Conservation (phyloP, 2,113 vertebrate species). For the Perccottus glenii region DNA sequence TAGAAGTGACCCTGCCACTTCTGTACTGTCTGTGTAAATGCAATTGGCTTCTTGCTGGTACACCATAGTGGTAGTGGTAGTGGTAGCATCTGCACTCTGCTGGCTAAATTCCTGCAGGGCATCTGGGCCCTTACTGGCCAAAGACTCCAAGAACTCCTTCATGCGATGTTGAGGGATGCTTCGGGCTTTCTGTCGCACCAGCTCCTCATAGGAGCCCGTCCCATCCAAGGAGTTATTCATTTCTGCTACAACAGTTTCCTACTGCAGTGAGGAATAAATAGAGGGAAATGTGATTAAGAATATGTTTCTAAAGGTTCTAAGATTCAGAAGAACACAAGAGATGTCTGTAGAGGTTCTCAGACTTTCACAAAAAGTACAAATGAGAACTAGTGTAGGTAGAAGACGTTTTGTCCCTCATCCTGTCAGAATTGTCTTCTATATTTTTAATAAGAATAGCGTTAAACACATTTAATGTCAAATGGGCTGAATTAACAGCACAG, state of each 20-base stretch:
- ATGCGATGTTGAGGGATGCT: constrained; percentile 98
- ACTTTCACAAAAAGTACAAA: too few species aligned
- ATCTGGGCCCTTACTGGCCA: constrained; percentile 95
- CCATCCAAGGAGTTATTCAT: constrained; percentile 78
- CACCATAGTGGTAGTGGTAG: constrained; percentile 89
- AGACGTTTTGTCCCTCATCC: too few species aligned
- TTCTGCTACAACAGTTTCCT: constrained; percentile 7
- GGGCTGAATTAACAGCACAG: too few species aligned
- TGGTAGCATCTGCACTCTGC: constrained; percentile 80
- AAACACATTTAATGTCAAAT: too few species aligned
- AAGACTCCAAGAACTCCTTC: constrained; percentile 98
- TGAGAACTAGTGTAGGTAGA: too few species aligned
- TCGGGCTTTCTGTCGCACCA: constrained; percentile 95
- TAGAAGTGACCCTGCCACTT: constrained; percentile 96
- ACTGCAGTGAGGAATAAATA: neutral
- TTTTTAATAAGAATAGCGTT: too few species aligned
- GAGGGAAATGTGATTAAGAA: too few species aligned
- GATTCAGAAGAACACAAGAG: too few species aligned
- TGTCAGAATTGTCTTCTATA: too few species aligned
- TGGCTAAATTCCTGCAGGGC: constrained; percentile 95
- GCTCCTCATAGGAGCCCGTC: constrained; percentile 93
- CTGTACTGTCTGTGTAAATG: constrained; percentile 98
- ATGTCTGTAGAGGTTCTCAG: too few species aligned
- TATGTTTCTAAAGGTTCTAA: too few species aligned
- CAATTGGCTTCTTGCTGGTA: constrained; percentile 96